Base-by-base conservation (phyloP, 2,113 vertebrate genomes). In the Paratilapia polleni region DNA sequence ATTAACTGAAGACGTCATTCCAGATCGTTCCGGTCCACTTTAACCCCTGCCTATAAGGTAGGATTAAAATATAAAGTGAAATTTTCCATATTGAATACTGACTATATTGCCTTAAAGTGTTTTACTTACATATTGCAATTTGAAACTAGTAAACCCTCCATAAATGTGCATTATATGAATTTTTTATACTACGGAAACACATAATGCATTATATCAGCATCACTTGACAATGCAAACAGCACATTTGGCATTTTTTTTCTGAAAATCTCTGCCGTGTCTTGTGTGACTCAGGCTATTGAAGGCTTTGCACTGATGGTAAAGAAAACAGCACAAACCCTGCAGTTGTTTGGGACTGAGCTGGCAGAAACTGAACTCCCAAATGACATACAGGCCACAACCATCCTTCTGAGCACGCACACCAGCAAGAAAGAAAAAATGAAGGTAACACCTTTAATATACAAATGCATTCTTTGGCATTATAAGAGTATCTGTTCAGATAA, bases 341-440 rank as follows among this genome's bases (percentile, higher is more conserved):
- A 98, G 94, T 95, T 95, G 24, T 98, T 99, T 81, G 98, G 98
- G 88, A 97, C 97, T 0, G 98, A 99, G 89, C 95, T 99, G 89
- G 98, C 98, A 9, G 98, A 99, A 90, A 98, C 97, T 0, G 98
- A 99, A 60, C 95, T 99, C 80, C 98, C 98, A 66, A 97, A 98
- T 20, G 97, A 99, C 47, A 96, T 96, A 24, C 96, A 96, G 43
- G 96, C 97, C n/a, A 99, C 98, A 1, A 95, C 89, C 85, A 76
- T 89, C 31, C 97, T 99, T 87, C 96, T 99, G 85, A 94, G 93
- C 34, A 84, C 92, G 1, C 98, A 99, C 94, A 96, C 95, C 0
- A 95, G 94, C 89, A 99, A 97, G 94, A 98, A 96, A 87, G 95
- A 96, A 74, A 96, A 95, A 86, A 98, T 97, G 94, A 99, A 99